phyloP scores from a whole-genome alignment of 2,113 vertebrate genomes.

The Donacobius atricapilla region DNA sequence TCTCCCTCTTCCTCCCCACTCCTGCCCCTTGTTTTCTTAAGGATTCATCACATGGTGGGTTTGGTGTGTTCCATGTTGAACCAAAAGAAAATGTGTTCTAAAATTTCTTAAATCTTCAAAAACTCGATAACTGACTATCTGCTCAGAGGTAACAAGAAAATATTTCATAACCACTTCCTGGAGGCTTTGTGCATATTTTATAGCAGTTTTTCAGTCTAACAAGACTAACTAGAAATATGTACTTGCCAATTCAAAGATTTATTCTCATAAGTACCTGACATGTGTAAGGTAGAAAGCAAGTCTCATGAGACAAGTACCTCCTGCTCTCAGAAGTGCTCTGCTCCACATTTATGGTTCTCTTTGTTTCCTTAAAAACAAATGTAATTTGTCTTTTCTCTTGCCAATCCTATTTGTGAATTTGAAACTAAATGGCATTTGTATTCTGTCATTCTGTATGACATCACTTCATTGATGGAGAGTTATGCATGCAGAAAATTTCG shows the following conservation, averaged over 20 bases:
- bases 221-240: neutral
- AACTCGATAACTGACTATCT: neutral
- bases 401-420: neutral
- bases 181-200: neutral
- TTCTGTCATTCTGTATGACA: neutral
- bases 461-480: neutral
- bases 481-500: neutral
- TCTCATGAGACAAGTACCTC: neutral
- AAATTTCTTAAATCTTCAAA: neutral
- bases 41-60: neutral
- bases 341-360: neutral
- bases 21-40: neutral
- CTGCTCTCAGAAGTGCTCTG: neutral
- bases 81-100: neutral
- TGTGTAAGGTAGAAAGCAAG: neutral
- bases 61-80: neutral
- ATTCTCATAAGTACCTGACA: neutral
- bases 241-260: neutral
- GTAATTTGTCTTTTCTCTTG: neutral
- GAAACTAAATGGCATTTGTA: neutral
- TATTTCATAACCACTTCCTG: neutral
- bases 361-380: slow-evolving; percentile 28
- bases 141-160: neutral
- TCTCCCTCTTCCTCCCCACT: neutral
- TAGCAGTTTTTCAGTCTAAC: neutral